Evolutionary conservation across 2,113 vertebrate species (phyloP), one percentile per base, ranked within the genome.

Genomic region (Nestor notabilis): DNA sequence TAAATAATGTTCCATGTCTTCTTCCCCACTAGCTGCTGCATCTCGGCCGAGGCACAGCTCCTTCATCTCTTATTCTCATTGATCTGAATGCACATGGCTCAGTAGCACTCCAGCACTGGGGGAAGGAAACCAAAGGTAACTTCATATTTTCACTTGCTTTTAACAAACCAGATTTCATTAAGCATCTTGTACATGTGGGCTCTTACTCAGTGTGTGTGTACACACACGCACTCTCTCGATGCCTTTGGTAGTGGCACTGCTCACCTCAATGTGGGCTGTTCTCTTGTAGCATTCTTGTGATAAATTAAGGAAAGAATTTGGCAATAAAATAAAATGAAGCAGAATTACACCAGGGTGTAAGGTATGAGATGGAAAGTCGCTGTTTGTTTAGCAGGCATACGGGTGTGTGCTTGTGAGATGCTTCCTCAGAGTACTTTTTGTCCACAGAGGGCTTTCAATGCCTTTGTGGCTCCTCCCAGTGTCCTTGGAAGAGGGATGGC

Each of bases 61-160:
- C 96, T 83, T 93, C 83, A 95, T 93, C 88, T 95, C 96, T 95
- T 90, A 96, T 97, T 96, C 71, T n/a, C 44, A 87, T 70, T 96
- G 87, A 97, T 96, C 90, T 69, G 46, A 89, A 37, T 91, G 90
- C 24, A 6, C 63, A 5, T 61, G 69, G 53, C 50, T 61, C 86
- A 37, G 82, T 39, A 81, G 23, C 90, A 28, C 46, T 89, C 27
- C 71, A 77, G 88, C 66, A 76, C 84, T 90, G 89, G 61, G 94
- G 80, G 77, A 39, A 58, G 74, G 49, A 84, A 72, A 83, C 91
- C 83, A 55, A 76, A 82, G 63, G 33, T 72, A 72, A 46, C 23
- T 50, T 70, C 44, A 8, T 43, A 31, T 70, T 89, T 61, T 46
- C 55, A 4, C 72, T 87, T n/a, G 56, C 52, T 86, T 86, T 90